A percentile compares a stretch with the other conserved stretches of the same genome.
Conservation (phyloP, 2,113 vertebrate species). For the Dissostichus mawsoni region DNA sequence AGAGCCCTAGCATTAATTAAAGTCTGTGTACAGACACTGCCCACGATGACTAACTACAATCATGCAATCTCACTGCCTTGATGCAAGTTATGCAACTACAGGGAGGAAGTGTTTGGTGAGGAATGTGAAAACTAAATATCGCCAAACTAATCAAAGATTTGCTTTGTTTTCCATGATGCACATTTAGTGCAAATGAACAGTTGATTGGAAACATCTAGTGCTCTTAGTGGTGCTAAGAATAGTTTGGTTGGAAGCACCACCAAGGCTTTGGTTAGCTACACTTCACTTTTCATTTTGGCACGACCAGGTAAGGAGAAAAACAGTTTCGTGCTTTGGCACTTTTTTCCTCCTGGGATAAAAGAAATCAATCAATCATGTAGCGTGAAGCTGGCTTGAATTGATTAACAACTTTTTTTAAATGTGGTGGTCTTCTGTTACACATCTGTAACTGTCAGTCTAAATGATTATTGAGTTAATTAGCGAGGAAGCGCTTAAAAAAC, state of each 20-base stretch:
- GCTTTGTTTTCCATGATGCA: constrained; percentile 71
- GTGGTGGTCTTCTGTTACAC: not conserved
- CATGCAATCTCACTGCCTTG: constrained; percentile 65
- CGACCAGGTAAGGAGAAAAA: not conserved
- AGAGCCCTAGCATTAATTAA: constrained; percentile 83
- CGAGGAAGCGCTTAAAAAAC: not conserved
- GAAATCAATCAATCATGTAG: not conserved
- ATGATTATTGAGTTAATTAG: not conserved
- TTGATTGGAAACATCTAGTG: constrained; percentile 40
- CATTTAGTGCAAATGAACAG: constrained; percentile 16
- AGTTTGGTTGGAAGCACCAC: not conserved
- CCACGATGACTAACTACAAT: constrained; percentile 80
- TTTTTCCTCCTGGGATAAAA: no score
- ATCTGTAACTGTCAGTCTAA: not conserved
- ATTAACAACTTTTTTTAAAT: no score
- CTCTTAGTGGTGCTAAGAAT: constrained; percentile 22
- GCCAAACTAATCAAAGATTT: constrained; percentile 55
- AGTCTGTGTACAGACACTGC: constrained; percentile 70
- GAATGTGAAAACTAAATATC: constrained; percentile 54
- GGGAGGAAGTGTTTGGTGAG: constrained; percentile 33
- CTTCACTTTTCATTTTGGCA: not conserved
- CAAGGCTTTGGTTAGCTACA: not conserved
- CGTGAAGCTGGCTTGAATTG: no score
- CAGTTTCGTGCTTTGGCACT: not conserved
- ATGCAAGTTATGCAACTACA: constrained; percentile 62